These are phyloP conservation scores for Ceratina australensis DNA, from an alignment of 1,140 invertebrate species.

Conservation along the genomic window DNA sequence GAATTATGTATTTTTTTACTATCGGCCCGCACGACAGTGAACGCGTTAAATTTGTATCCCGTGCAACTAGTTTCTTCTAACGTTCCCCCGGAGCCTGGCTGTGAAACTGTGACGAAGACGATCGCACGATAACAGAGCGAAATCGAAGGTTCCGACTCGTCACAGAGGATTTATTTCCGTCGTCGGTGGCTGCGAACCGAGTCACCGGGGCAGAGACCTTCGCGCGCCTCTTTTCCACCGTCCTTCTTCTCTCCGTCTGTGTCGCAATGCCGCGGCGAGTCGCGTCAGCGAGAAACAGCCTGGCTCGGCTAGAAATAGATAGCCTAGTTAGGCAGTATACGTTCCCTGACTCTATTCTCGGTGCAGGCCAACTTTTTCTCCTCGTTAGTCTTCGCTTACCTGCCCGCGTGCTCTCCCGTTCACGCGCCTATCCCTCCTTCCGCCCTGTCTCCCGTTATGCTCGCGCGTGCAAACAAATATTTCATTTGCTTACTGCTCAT, in stretches of 20 bases:
- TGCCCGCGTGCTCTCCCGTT: too few species aligned
- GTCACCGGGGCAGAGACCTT: conserved; percentile 57
- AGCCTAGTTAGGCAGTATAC: conserved; percentile 65
- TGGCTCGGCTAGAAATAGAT: conserved; percentile 60
- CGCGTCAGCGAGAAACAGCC: background rate
- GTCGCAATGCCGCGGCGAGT: conserved; percentile 47
- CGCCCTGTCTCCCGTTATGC: too few species aligned
- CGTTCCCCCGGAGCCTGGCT: too few species aligned
- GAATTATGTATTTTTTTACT: too few species aligned
- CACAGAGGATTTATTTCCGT: conserved; percentile 51
- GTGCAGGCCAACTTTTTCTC: conserved; percentile 53
- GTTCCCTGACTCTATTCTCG: conserved; percentile 61
- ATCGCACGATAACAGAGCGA: conserved; percentile 42
- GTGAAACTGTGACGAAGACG: too few species aligned
- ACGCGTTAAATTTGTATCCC: too few species aligned
- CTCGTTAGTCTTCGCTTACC: background rate
- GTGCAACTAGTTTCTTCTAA: too few species aligned
- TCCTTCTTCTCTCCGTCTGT: conserved; percentile 54
- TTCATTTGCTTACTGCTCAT: too few species aligned
- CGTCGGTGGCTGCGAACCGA: conserved; percentile 21
- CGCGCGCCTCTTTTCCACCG: conserved; percentile 50
- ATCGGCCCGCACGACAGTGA: too few species aligned
- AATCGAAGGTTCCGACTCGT: conserved; percentile 44
- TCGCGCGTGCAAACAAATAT: too few species aligned
- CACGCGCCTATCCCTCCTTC: background rate